Base-by-base conservation (phyloP, 2,797 vertebrate genomes). In the Acestrorhynchus altus region DNA sequence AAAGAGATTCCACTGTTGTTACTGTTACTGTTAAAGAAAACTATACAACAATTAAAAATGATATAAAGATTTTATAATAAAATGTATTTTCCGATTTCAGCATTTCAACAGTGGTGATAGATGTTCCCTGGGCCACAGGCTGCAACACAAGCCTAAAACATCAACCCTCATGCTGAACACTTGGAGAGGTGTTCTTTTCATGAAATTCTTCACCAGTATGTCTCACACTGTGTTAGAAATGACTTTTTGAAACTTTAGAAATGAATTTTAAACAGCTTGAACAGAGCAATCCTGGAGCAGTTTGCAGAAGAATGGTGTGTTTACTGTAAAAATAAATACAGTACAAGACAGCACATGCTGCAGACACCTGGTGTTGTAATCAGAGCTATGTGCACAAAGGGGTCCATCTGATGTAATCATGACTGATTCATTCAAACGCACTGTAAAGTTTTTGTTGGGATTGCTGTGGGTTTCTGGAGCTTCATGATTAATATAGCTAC, bases 311-410 rank as follows among this genome's bases (percentile, higher is more conserved):
- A 11, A 71, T 26, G 66, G 18, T 73, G 9, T 26, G 64, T 71
- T 63, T 61, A 18, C 57, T 31, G 8, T 24, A 60, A 74, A 60
- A 52, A 74, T 57, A 65, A 51, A 74, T 35, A 42, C 10, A 31
- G 64, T 46, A 40, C 70, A 76, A 65, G 77, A 73, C 57, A 18
- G 81, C 61, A 79, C 65, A 61, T 42, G 78, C 46, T 15, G 2
- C 20, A 31, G 54, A 40, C 22, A 22, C 35, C 16, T 8, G 13
- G 20, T 71, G 49, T 56, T 70, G 49, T 57, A 39, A 69, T 63
- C 13, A 26, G 12, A 66, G 20, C 28, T 66, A 15, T n/a, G 16
- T 52, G 44, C 46, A 6, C 22, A 10, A 9, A n/a, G 39, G 44
- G 6, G 68, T 20, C 46, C 44, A 57, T 76, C 51, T 31, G 61